Evolutionary conservation across 1,140 invertebrate genomes (phyloP), one percentile per base, ranked within the genome.

Genomic region (Drosophila littoralis): DNA sequence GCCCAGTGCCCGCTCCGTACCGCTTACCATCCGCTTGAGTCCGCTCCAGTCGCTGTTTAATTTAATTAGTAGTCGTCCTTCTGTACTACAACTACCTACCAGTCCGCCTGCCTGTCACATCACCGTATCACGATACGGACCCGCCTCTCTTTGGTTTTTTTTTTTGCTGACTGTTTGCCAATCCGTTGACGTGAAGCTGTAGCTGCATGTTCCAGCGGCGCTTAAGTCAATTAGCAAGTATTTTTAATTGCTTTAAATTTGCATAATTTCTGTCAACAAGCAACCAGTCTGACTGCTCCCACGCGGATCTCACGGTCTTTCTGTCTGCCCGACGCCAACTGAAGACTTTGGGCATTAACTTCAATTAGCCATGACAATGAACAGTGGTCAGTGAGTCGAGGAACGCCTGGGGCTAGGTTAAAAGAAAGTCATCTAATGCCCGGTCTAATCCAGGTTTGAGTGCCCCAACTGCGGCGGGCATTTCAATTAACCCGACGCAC

Each of bases 201-300:
- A 55, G 65, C 61, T 68, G 79, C 42, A 45, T 64, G 68, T 76
- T 51, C 40, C 60, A 67, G 67, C 70, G 67, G 54, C 77, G 67
- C 63, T 78, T 50, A 79, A 89, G 85, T 89, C 85, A 89, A 89
- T 89, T 89, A 89, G 75, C 85, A 89, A 89, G 85, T 81, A 83
- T 89, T 84, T 76, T 90, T 89, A 89, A 89, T 89, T 89, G 85
- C 75, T 68, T 90, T 84, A 78, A 89, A 89, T 89, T 89, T 89
- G 84, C 85, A 89, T 89, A 89, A 89, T 79, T 90, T 79, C 51
- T 78, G 85, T 89, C 85, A 89, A 90, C 84, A 90, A 78, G 57
- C 42, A 71, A 45, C 50, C 52, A 6, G 48, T 17, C 10, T 17
- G 50, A 55, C 40, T 33, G 48, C 12, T n/a, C 2, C 6, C 13